These are phyloP conservation scores for Hemaris fuciformis DNA, from an alignment of 2,888 invertebrate genomes.

Conservation along the genomic window DNA sequence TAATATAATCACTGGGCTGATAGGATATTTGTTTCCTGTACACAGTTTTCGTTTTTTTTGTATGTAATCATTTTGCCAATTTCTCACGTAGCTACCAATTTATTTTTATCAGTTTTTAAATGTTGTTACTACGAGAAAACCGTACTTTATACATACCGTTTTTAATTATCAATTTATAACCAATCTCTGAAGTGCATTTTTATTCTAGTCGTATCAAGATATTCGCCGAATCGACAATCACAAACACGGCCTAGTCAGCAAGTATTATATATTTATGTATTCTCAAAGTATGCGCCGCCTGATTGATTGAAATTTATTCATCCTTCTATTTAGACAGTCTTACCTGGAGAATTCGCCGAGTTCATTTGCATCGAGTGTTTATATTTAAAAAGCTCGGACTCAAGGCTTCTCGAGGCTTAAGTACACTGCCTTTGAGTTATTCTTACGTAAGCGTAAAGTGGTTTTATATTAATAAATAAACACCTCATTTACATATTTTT, in stretches of 20 bases:
- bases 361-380: slow-evolving; percentile 2
- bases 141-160: too few species aligned
- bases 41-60: too few species aligned
- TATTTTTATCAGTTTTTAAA: too few species aligned
- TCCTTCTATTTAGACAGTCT: slow-evolving; percentile 2
- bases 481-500: neutral
- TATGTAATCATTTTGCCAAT: too few species aligned
- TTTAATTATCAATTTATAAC: neutral
- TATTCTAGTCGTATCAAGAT: neutral
- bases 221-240: neutral
- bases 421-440: neutral
- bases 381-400: neutral
- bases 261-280: neutral
- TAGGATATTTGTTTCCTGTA: too few species aligned
- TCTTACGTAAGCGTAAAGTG: neutral
- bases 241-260: neutral
- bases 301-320: slow-evolving; percentile 18
- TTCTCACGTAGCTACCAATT: too few species aligned
- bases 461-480: neutral
- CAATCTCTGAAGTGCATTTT: neutral
- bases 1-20: too few species aligned
- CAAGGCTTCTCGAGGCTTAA: neutral
- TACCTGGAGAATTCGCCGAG: neutral
- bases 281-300: slow-evolving; percentile 10
- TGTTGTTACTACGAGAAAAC: too few species aligned